Evolutionary conservation across 2,113 vertebrate genomes (phyloP).

Genomic region (Triplophysa rosa): DNA sequence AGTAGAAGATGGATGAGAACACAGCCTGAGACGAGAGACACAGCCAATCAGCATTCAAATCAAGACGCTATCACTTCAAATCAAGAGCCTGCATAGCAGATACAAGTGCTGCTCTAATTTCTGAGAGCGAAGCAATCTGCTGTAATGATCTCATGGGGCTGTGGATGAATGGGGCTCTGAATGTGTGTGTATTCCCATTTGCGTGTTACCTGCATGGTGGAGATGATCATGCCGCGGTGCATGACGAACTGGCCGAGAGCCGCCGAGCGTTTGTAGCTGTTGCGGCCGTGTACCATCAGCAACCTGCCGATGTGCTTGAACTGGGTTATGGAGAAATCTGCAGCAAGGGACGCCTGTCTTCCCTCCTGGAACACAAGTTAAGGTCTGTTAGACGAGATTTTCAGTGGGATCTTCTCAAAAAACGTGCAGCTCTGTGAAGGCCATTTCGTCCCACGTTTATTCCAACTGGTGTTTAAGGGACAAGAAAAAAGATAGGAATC

Average conservation of each 20-base stretch:
- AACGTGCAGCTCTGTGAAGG: too few species aligned
- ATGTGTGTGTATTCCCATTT: background rate
- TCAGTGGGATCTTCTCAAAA: too few species aligned
- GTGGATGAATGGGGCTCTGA: background rate
- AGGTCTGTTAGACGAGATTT: background rate
- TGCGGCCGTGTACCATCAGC: conserved; percentile 95
- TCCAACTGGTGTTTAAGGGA: too few species aligned
- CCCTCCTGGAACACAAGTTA: conserved; percentile 79
- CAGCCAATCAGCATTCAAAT: background rate
- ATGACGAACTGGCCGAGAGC: conserved; percentile 97
- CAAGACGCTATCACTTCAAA: background rate
- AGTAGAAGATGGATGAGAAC: conserved; percentile 97
- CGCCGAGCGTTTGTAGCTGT: conserved; percentile 97
- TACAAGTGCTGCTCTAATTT: background rate
- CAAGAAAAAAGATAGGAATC: too few species aligned
- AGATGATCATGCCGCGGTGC: conserved; percentile 98
- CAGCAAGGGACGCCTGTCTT: conserved; percentile 93
- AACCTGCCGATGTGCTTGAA: conserved; percentile 92
- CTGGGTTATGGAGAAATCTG: conserved; percentile 96
- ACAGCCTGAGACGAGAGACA: conserved; percentile 79
- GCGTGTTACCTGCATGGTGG: conserved; percentile 90
- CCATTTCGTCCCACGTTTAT: too few species aligned
- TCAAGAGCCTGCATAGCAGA: background rate
- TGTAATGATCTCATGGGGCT: background rate
- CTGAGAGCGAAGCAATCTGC: background rate